Evolutionary conservation across 92 coral and sea anemone species (phyloP).

Genomic region (Chrysogorgia sp.): DNA sequence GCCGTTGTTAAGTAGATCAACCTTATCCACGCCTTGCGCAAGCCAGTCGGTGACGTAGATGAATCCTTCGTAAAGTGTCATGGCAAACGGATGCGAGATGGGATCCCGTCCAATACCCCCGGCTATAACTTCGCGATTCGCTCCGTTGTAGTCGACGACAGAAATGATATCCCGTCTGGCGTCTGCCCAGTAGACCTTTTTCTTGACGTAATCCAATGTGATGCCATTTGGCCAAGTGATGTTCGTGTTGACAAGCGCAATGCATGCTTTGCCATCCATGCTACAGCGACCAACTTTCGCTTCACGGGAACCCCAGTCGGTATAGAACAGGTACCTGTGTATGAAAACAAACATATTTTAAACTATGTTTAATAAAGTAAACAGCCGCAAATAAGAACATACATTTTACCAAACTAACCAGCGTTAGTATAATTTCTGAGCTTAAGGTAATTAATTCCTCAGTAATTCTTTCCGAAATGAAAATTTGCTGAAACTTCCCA

Average conservation of each 20-base stretch:
- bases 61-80: constrained; percentile 70
- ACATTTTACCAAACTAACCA: too few species aligned
- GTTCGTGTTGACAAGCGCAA: constrained; percentile 44
- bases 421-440: too few species aligned
- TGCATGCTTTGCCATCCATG: constrained; percentile 85
- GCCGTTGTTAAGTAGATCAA: constrained; percentile 72
- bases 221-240: constrained; percentile 83
- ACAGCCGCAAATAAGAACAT: constrained; percentile 5
- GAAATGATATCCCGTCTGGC: constrained; percentile 68
- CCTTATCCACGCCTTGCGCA: constrained; percentile 73
- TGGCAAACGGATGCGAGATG: constrained; percentile 86
- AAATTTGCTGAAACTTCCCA: too few species aligned
- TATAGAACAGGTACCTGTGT: constrained; percentile 84
- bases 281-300: constrained; percentile 81
- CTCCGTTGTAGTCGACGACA: constrained; percentile 74
- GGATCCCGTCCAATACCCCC: constrained; percentile 56
- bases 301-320: constrained; percentile 76
- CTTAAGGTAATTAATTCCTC: too few species aligned
- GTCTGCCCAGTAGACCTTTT: constrained; percentile 88
- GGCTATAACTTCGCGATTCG: constrained; percentile 53
- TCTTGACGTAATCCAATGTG: constrained; percentile 79
- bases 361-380: background rate
- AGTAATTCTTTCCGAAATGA: too few species aligned
- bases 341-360: background rate
- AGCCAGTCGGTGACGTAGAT: constrained; percentile 89